A percentile compares a stretch with the other conserved stretches of the same genome.
phyloP scores from a whole-genome alignment of 2,113 vertebrate species.

The Plecotus auritus region DNA sequence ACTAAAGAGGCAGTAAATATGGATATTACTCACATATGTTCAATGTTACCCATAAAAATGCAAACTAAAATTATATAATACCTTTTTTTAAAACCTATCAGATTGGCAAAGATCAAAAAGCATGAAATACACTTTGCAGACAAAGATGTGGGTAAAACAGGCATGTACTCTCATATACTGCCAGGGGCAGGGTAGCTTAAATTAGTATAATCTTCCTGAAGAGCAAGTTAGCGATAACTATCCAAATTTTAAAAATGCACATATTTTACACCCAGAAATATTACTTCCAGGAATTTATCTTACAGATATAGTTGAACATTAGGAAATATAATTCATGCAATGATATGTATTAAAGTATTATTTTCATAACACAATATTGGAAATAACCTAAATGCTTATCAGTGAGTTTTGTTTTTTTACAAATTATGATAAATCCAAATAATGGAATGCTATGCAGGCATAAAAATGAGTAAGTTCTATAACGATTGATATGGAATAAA shows the following conservation, averaged over 20 bases:
- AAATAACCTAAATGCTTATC: slow-evolving; percentile 4
- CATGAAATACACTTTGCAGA: background rate
- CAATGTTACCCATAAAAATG: slow-evolving; percentile 16
- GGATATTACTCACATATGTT: background rate
- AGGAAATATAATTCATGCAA: background rate
- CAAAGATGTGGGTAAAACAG: background rate
- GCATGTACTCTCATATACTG: background rate
- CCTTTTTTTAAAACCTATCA: background rate
- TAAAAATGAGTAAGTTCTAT: background rate
- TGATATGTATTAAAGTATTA: background rate
- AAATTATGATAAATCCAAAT: slow-evolving; percentile 9
- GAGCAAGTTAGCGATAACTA: background rate
- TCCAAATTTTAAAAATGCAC: background rate
- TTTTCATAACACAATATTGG: background rate
- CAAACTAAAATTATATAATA: slow-evolving; percentile 30
- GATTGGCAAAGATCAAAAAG: slow-evolving; percentile 30
- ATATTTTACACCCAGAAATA: background rate
- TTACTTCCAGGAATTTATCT: background rate
- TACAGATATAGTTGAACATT: background rate
- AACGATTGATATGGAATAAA: background rate
- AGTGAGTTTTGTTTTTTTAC: background rate
- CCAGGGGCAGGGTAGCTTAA: background rate
- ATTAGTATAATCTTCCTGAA: background rate
- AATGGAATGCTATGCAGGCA: background rate
- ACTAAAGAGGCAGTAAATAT: background rate